These are phyloP conservation scores for Pristionchus exspectatus DNA, from an alignment of 2,888 invertebrate genomes.

Conservation along the genomic window DNA sequence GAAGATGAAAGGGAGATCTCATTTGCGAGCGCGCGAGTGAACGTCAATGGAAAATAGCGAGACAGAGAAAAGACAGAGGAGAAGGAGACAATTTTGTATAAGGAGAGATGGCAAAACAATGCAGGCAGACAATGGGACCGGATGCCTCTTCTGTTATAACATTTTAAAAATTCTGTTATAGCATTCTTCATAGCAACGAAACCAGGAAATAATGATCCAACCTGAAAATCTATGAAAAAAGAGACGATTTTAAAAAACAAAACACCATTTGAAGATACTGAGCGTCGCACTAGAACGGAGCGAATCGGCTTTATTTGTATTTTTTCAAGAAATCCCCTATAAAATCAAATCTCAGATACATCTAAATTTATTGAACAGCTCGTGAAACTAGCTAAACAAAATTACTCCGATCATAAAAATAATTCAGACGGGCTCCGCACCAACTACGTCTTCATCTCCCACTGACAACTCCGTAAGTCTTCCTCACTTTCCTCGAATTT, in stretches of 20 bases:
- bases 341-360: not conserved
- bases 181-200: too few relatives aligned
- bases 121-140: not conserved
- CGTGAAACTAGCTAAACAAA: not conserved
- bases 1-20: constrained; percentile 2
- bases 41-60: not conserved
- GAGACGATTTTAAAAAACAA: too few relatives aligned
- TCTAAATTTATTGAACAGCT: not conserved
- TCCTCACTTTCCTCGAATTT: not conserved
- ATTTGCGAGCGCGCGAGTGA: not conserved
- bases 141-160: too few relatives aligned
- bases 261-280: too few relatives aligned
- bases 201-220: too few relatives aligned
- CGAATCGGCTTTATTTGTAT: not conserved
- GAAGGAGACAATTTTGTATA: constrained; percentile 6
- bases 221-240: too few relatives aligned
- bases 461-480: not conserved
- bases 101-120: not conserved
- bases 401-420: not conserved
- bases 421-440: not conserved
- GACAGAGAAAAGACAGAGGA: not conserved
- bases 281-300: too few relatives aligned
- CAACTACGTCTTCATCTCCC: not conserved
- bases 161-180: too few relatives aligned
- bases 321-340: not conserved